These are phyloP conservation scores for Arctocebus calabarensis DNA, from an alignment of 2,797 vertebrate genomes.

Conservation along the genomic window DNA sequence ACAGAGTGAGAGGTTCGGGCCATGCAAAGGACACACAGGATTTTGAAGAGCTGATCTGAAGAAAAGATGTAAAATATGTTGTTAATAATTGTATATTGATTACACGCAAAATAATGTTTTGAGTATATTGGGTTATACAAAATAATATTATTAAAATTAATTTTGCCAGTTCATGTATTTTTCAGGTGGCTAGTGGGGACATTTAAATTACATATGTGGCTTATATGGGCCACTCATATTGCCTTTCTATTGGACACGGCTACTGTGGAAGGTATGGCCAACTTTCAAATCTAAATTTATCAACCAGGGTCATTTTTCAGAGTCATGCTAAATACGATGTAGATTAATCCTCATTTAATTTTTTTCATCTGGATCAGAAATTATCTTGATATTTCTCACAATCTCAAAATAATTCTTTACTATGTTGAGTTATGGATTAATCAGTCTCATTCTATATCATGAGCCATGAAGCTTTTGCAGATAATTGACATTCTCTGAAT, in stretches of 20 bases:
- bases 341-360: conserved; percentile 37
- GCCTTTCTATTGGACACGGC: background rate
- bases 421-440: background rate
- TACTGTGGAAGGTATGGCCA: background rate
- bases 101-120: background rate
- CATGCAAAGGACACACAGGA: rapidly evolving
- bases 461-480: background rate
- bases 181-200: background rate
- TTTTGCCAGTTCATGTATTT: background rate
- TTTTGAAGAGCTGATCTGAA: background rate
- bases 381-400: background rate
- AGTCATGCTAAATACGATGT: background rate
- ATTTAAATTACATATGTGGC: background rate
- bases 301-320: background rate
- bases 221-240: background rate
- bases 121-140: background rate
- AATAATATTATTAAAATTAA: background rate
- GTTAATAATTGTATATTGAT: background rate
- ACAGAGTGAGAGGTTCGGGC: background rate
- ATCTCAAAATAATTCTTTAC: conserved; percentile 11
- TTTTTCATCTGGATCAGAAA: conserved; percentile 7
- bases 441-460: background rate
- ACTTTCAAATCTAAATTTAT: conserved; percentile 20
- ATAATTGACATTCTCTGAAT: background rate
- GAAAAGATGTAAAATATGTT: background rate